Percentiles rank a stretch among this genome's conserved stretches.
These are phyloP conservation scores for Ectropis grisescens DNA, from an alignment of 1,140 invertebrate species.

Conservation along the genomic window DNA sequence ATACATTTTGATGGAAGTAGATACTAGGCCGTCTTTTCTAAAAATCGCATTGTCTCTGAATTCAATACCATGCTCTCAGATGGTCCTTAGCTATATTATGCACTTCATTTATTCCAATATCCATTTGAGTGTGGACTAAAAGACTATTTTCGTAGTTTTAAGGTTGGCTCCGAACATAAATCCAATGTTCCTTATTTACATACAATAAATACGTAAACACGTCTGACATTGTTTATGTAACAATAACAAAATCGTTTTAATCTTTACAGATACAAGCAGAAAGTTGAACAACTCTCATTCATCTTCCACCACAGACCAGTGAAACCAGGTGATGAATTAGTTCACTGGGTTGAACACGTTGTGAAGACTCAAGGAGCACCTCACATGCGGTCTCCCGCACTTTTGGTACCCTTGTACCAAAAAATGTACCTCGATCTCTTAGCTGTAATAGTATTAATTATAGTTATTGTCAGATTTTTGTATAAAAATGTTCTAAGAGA, in stretches of 20 bases:
- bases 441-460: slow-evolving; percentile 2
- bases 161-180: background rate
- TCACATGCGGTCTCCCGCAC: slow-evolving; percentile 27
- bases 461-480: background rate
- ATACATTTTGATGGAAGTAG: background rate
- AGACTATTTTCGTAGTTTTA: too few relatives aligned
- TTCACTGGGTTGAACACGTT: slow-evolving; percentile 34
- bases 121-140: too few relatives aligned
- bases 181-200: background rate
- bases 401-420: slow-evolving; percentile 24
- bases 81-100: background rate
- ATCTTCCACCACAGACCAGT: slow-evolving; percentile 31
- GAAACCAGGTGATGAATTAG: slow-evolving; percentile 23
- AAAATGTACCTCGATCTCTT: slow-evolving; percentile 10
- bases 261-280: slow-evolving; percentile 17
- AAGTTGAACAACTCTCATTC: slow-evolving; percentile 20
- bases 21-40: background rate
- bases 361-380: slow-evolving; percentile 26
- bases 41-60: background rate
- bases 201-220: background rate
- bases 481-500: too few relatives aligned
- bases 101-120: background rate
- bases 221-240: background rate
- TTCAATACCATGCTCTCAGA: background rate
- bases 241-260: background rate